Base-by-base conservation (phyloP, 2,797 vertebrate species). In the Taeniopygia guttata region DNA sequence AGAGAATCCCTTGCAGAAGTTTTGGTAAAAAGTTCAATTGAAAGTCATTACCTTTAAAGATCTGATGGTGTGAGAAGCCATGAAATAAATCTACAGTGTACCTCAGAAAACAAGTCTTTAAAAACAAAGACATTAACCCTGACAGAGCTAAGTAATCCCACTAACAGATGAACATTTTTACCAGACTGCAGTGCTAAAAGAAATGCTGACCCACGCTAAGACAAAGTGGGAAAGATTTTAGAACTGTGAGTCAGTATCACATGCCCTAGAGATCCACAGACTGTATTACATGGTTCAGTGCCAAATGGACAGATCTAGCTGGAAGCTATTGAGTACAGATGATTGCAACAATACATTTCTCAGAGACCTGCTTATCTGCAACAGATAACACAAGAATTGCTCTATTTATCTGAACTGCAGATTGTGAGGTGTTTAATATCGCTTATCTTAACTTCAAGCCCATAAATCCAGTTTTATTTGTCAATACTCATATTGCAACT, bases 401-500 rank as follows among this genome's bases (percentile, higher is more conserved):
- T 78, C 87, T 85, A 7, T 89, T 93, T 92, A 90, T 94, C 93
- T 90, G 51, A 91, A 42, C 81, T 66, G 48, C 48, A 90, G 62
- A 93, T 88, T n/a, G 40, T 76, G 84, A 87, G 59, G 43, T 75
- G 45, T 92, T 96, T 91, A 96, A 93, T 95, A 95, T 66, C 36
- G 45, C 76, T 94, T 93, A 96, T 95, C 94, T 94, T 94, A 93
- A 86, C 91, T 78, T 79, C 52, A 87, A 51, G 18, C 14, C 19
- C 82, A 95, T 95, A 94, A 95, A 95, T 94, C 79, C 52, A 59
- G 59, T 58, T 95, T 73, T 75, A 66, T 84, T 59, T 67, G 79
- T 89, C 84, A 91, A 84, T 89, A 75, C 22, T 66, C 45, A 48
- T 58, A 84, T 17, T 79, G 70, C 52, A 93, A 52, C 20, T 38